Percentiles rank a stretch among this genome's conserved stretches.
These are phyloP conservation scores for Oryctes rhinoceros DNA, from an alignment of 1,140 invertebrate genomes.

Conservation along the genomic window DNA sequence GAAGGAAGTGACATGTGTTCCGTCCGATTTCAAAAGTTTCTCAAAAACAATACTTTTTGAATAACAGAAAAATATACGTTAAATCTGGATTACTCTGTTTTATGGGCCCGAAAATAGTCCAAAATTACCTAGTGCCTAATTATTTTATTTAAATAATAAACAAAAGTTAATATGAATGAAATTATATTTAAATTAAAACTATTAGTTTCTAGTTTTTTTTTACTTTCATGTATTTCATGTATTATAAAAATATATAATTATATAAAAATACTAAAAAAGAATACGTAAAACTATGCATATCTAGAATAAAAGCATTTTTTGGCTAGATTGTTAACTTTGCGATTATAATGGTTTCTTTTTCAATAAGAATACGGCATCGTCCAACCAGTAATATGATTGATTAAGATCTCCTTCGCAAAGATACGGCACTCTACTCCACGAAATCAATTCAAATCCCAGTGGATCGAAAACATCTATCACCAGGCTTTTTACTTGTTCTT, in stretches of 20 bases:
- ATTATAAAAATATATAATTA: slow-evolving; percentile 7
- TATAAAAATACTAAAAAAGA: not conserved
- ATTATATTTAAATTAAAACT: no score
- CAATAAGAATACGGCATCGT: slow-evolving; percentile 85
- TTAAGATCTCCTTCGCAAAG: slow-evolving; percentile 93
- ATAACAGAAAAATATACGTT: no score
- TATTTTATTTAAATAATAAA: no score
- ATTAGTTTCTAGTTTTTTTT: no score
- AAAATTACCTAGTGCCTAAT: no score
- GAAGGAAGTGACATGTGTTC: no score
- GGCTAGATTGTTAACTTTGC: not conserved
- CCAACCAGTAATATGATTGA: slow-evolving; percentile 89
- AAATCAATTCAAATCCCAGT: slow-evolving; percentile 74
- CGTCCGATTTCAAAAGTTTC: no score
- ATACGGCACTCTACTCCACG: slow-evolving; percentile 89
- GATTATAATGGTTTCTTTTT: slow-evolving; percentile 51
- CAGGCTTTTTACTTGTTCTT: slow-evolving; percentile 79
- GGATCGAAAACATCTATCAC: slow-evolving; percentile 75
- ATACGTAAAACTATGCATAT: not conserved
- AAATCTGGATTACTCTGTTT: no score
- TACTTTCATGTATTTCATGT: no score
- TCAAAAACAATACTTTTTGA: no score
- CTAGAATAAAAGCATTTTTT: not conserved
- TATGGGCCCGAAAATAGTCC: no score
- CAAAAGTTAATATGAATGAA: no score